Evolutionary conservation across 2,888 invertebrate species (phyloP).

Genomic region (Parnassius mnemosyne): DNA sequence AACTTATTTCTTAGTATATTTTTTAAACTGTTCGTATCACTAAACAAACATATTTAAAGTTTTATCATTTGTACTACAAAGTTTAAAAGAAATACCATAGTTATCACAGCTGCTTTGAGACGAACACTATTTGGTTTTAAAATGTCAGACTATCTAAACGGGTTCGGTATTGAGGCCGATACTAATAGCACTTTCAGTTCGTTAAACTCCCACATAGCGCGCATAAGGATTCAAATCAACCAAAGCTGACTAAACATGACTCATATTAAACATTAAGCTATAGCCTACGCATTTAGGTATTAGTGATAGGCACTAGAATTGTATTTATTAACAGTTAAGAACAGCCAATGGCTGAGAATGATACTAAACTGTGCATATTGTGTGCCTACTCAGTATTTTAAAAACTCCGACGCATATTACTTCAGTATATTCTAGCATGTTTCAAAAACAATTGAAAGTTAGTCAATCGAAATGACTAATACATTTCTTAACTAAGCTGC

Average conservation of each 20-base stretch:
- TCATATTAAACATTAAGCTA: constrained; percentile 29
- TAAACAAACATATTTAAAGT: constrained; percentile 12
- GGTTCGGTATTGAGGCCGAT: constrained; percentile 42
- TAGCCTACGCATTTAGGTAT: constrained; percentile 22
- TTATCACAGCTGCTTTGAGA: constrained; percentile 23
- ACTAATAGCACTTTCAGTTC: constrained; percentile 37
- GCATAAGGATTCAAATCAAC: constrained; percentile 26
- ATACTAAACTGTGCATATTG: no score
- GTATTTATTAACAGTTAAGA: constrained; percentile 26
- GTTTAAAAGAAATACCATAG: constrained; percentile 4
- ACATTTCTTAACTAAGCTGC: neutral
- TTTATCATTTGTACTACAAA: constrained; percentile 4
- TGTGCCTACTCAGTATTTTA: no score
- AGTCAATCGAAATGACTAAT: constrained; percentile 26
- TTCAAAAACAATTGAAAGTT: constrained; percentile 32
- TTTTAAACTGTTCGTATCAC: constrained; percentile 6
- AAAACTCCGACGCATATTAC: neutral
- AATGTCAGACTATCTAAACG: constrained; percentile 36
- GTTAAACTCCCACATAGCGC: constrained; percentile 30
- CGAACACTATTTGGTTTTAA: constrained; percentile 20
- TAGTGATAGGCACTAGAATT: constrained; percentile 15
- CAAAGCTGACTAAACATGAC: constrained; percentile 27
- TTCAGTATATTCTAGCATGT: constrained; percentile 1
- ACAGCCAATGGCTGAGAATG: constrained; percentile 9
- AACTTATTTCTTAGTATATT: constrained; percentile 2